A percentile compares a stretch with the other conserved stretches of the same genome.
Conservation (phyloP, 2,113 vertebrate species). For the Pseudois nayaur region DNA sequence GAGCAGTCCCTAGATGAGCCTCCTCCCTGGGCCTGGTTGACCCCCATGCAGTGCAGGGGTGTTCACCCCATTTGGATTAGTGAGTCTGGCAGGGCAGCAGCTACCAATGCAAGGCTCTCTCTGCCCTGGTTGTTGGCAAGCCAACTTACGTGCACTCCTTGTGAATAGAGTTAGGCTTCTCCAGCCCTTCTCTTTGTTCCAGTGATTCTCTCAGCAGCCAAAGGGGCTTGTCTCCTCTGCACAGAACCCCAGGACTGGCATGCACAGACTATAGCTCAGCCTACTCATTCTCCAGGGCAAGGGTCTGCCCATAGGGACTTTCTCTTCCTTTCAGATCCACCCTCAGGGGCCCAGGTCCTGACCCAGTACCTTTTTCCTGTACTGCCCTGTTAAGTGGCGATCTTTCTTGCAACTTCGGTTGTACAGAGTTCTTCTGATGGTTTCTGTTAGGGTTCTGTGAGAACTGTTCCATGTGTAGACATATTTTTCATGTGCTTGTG, state of each 20-base stretch:
- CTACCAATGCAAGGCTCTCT: not conserved
- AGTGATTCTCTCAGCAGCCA: not conserved
- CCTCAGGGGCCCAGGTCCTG: not conserved
- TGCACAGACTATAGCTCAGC: not conserved
- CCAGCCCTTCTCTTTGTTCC: not conserved
- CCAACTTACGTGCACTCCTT: not conserved
- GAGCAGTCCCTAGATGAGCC: not conserved
- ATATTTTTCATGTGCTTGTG: not conserved
- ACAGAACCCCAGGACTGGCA: not conserved
- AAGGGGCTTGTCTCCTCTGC: not conserved
- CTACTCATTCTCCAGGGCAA: not conserved
- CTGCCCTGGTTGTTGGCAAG: not conserved
- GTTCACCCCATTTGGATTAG: not conserved
- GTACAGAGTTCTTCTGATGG: not conserved
- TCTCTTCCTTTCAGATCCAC: not conserved
- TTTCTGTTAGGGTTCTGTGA: not conserved
- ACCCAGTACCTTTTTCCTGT: not conserved
- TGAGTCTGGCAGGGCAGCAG: not conserved
- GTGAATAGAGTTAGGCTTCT: not conserved
- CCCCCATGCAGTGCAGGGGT: not conserved
- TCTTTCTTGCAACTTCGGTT: not conserved
- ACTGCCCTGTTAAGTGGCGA: not conserved
- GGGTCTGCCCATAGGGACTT: not conserved
- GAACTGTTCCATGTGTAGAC: not conserved
- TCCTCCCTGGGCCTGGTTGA: not conserved